Percentiles rank a stretch among this genome's conserved stretches.
These are phyloP conservation scores for Hesperophylax magnus DNA, from an alignment of 1,140 invertebrate genomes.

Conservation along the genomic window DNA sequence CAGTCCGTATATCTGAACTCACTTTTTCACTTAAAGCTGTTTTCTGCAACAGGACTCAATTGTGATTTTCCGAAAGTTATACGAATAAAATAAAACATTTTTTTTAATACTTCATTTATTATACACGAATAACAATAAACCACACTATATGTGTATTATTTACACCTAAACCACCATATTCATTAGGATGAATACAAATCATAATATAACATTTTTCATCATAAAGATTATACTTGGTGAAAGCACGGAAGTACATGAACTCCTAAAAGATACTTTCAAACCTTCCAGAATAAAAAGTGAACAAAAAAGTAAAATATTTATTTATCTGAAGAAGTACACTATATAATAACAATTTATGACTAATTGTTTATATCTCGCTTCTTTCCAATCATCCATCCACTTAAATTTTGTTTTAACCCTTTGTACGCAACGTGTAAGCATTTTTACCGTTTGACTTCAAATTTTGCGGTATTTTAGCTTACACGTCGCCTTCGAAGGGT, in stretches of 20 bases:
- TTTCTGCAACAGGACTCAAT: too few relatives aligned
- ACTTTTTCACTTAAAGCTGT: too few relatives aligned
- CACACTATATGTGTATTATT: slow-evolving; percentile 58
- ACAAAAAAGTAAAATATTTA: background rate
- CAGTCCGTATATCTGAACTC: too few relatives aligned
- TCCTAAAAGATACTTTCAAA: slow-evolving; percentile 13
- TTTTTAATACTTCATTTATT: slow-evolving; percentile 52
- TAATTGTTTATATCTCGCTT: too few relatives aligned
- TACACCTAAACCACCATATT: slow-evolving; percentile 50
- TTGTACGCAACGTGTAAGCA: too few relatives aligned
- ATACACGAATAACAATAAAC: slow-evolving; percentile 57
- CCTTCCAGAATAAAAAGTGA: slow-evolving; percentile 19
- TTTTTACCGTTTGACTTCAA: too few relatives aligned
- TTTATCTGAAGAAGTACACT: slow-evolving; percentile 9
- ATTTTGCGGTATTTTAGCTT: too few relatives aligned
- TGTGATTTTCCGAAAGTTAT: background rate
- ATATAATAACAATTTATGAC: background rate
- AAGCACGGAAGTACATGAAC: slow-evolving; percentile 19
- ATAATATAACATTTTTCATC: slow-evolving; percentile 35
- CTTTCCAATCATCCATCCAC: too few relatives aligned
- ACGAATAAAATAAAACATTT: slow-evolving; percentile 22
- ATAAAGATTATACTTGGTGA: slow-evolving; percentile 33
- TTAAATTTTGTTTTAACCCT: too few relatives aligned
- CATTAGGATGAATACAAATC: slow-evolving; percentile 38
- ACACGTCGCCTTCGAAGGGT: too few relatives aligned